Base-by-base conservation (phyloP, 2,113 vertebrate species). In the Actenoides lindsayi region DNA sequence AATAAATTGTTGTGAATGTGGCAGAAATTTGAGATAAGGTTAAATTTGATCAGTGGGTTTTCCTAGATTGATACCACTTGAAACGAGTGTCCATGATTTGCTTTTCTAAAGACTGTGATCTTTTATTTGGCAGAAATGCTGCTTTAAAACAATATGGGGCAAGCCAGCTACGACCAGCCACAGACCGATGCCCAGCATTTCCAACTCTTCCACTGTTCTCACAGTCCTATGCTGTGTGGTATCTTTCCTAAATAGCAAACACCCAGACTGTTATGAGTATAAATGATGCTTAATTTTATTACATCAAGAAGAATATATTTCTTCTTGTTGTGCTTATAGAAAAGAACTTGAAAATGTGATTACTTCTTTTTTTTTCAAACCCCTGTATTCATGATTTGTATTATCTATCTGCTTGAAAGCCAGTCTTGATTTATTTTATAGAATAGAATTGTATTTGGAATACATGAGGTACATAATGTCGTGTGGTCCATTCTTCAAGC, bases 281-380 rank as follows among this genome's bases (percentile, higher is more conserved):
- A 87, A 74, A 46, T 37, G 2, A 7, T 70, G 46, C 27, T 46
- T 56, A 15, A 28, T 68, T 83, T 53, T 67, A 30, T 48, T 50
- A 48, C 46, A 11, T 70, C 30, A 57, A 33, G 7, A 57, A 33
- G 8, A 67, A 28, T 41, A 54, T 10, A 35, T 68, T 86, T 74
- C 27, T 78, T 41, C 4, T 39, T 11, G 21, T 71, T 0, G 0
- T 46, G 21, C 6, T 86, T 80, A 7, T 16, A 33, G 21, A 68
- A 71, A 83, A 67, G 14, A 89, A 84, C 13, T 65, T 53, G 20
- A 70, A 87, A 75, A 51, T 50, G 46, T 53, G 27, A 56, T 77
- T 42, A 42, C 15, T 42, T 63, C 37, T 19, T 57, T 92, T 73
- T 80, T 54, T 59, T 59, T 84, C 19, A 57, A 59, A 53, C 5